phyloP scores from a whole-genome alignment of 2,888 invertebrate genomes.

The Parnassius orleans region DNA sequence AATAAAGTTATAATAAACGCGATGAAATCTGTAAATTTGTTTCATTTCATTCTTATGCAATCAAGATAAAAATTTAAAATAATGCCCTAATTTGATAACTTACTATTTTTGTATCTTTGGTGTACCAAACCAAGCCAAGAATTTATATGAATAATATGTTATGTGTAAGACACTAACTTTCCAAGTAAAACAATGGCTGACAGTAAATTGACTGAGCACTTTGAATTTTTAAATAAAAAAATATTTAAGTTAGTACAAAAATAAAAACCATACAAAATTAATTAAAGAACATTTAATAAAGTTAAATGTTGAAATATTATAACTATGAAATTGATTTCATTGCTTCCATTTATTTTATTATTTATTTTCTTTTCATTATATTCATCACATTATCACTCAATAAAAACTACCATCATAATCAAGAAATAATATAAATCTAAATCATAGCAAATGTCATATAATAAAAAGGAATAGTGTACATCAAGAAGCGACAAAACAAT shows the following conservation, averaged over 20 bases:
- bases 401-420: no score
- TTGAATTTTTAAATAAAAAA: neutral
- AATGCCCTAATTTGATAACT: slow-evolving; percentile 18
- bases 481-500: neutral
- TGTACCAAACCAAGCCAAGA: slow-evolving; percentile 16
- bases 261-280: no score
- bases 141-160: neutral
- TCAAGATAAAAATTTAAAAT: slow-evolving; percentile 7
- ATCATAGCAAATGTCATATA: neutral
- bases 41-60: neutral
- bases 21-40: no score
- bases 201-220: slow-evolving; percentile 8
- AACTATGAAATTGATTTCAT: no score
- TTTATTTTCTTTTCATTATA: no score
- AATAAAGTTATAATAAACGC: no score
- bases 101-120: slow-evolving; percentile 24
- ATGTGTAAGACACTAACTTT: neutral
- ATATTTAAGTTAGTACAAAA: neutral
- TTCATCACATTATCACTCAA: no score
- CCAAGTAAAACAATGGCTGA: slow-evolving; percentile 9
- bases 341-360: no score
- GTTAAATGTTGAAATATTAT: no score
- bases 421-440: no score
- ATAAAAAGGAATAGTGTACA: neutral
- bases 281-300: no score